Percentiles rank a stretch among this genome's conserved stretches.
Conservation (phyloP, 53 echinoderm and acorn worm genomes). For the Antedon mediterranea region DNA sequence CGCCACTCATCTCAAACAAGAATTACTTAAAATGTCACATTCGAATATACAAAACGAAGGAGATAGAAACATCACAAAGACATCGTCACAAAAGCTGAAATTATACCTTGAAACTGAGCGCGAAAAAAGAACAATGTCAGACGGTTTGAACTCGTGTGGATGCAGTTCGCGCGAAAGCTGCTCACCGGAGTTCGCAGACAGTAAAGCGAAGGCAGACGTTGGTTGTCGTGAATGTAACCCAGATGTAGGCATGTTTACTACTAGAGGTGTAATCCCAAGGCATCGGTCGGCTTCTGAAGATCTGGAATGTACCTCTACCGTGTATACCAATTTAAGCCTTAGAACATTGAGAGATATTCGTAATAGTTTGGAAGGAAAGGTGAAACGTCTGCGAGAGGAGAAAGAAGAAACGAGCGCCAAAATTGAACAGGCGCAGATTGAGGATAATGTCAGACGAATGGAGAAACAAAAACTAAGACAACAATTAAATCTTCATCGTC, state of each 20-base stretch:
- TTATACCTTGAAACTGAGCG: not conserved
- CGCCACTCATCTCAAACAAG: not conserved
- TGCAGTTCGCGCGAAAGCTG: not conserved
- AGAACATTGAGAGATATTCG: slow-evolving; percentile 60
- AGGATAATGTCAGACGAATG: slow-evolving; percentile 45
- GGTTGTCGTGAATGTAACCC: not conserved
- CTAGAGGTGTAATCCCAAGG: not conserved
- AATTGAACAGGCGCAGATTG: slow-evolving; percentile 70
- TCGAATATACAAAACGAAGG: not conserved
- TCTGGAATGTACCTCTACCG: not conserved
- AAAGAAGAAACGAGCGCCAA: slow-evolving; percentile 64
- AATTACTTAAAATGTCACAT: not conserved
- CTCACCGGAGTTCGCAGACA: not conserved
- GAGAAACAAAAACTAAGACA: slow-evolving; percentile 53
- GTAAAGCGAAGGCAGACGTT: not conserved
- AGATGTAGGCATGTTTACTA: not conserved
- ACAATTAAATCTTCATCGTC: slow-evolving; percentile 50
- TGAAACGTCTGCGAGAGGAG: slow-evolving; percentile 68
- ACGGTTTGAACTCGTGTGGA: not conserved
- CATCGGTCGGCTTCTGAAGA: not conserved
- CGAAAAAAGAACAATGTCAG: not conserved
- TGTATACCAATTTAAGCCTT: not conserved
- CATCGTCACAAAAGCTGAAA: not conserved
- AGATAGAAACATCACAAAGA: not conserved
- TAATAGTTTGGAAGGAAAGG: slow-evolving; percentile 68